Evolutionary conservation across 2,797 vertebrate genomes (phyloP), one percentile per base, ranked within the genome.

Genomic region (Sebastes taczanowskii): DNA sequence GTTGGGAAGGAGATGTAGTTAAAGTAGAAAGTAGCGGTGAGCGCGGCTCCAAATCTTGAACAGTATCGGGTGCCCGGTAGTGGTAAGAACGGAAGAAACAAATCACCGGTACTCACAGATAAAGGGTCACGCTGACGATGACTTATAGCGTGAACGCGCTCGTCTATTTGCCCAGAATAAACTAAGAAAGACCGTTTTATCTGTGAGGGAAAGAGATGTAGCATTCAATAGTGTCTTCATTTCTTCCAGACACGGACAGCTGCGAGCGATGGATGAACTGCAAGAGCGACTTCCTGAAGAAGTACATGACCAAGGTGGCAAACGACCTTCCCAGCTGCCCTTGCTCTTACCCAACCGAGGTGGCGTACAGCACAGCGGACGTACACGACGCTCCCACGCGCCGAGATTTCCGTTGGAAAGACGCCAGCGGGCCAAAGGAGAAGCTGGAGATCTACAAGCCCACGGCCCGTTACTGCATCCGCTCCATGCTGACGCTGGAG

Each of bases 221-320:
- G 59, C 30, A 14, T 69, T 61, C 64, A 74, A 81, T 46, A 8
- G 5, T 34, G 62, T 72, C 62, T 20, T 42, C 20, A 46, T 91
- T 70, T 86, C 82, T 88, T 93, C 11, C 94, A 98, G 97, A 97
- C 88, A 96, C 97, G 29, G 98, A 99, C 96, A 97, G 97, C 92
- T 99, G 98, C 52, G 98, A 99, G 88, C 97, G 97, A 78, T 99
- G 98, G 97, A 96, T 99, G 91, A 97, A 96, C 93, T 99, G 98
- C 95, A 98, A 97, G 90, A 98, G 97, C 0, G 97, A 98, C 83
- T 98, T 98, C 94, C 93, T 99, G 78, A 96, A 96, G 90, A 97
- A 97, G 89, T 99, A 99, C 90, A 93, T 99, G 93, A 96, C 95
- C 88, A 97, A 97, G 87, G 96, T 98, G 59, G 94, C 97, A 7